phyloP scores from a whole-genome alignment of 2,797 vertebrate species.

The Rhincodon typus region DNA sequence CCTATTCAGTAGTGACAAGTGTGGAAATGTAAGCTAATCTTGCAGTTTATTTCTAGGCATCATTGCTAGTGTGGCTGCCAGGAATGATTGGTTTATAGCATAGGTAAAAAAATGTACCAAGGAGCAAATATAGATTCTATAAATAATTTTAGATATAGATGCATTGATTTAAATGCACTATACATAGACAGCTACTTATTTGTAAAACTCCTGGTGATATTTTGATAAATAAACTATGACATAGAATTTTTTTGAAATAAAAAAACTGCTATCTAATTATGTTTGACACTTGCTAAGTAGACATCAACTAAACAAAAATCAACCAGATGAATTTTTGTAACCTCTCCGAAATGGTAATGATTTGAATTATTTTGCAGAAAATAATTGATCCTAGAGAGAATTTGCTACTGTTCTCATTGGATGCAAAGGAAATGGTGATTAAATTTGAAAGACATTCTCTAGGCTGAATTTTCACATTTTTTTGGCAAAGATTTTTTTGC shows the following conservation, averaged over 20 bases:
- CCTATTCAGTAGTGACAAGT: background rate
- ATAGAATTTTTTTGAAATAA: background rate
- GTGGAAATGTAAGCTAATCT: background rate
- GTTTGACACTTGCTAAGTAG: background rate
- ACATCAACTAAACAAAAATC: background rate
- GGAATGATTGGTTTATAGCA: too few species aligned
- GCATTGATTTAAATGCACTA: background rate
- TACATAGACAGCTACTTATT: background rate
- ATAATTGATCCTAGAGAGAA: background rate
- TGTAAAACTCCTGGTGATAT: background rate
- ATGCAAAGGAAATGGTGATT: background rate
- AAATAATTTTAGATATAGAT: too few species aligned
- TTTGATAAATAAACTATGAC: background rate
- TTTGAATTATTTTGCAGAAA: background rate
- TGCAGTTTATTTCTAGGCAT: background rate
- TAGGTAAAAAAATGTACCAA: too few species aligned
- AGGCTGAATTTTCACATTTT: too few species aligned
- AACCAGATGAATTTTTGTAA: background rate
- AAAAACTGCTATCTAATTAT: background rate
- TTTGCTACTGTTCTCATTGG: background rate
- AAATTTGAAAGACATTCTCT: background rate
- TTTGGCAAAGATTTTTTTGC: too few species aligned
- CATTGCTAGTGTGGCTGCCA: background rate
- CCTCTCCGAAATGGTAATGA: background rate
- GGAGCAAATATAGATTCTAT: too few species aligned